A percentile compares a stretch with the other conserved stretches of the same genome.
These are phyloP conservation scores for Babylonia areolata DNA, from an alignment of 1,140 invertebrate genomes.

Conservation along the genomic window DNA sequence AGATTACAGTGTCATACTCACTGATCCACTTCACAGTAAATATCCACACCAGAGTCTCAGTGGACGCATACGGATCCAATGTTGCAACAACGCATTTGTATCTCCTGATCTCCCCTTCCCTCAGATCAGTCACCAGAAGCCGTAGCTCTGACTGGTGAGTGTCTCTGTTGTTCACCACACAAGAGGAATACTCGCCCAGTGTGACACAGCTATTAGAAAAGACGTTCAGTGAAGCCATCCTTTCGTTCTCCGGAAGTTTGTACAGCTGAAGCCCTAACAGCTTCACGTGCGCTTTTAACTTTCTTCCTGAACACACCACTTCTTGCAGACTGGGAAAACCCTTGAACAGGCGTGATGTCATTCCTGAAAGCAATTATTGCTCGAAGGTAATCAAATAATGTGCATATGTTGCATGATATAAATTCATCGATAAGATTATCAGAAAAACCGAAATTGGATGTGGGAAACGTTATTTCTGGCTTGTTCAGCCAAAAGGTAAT, in stretches of 20 bases:
- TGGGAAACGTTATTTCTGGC: no score
- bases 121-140: conserved; percentile 22
- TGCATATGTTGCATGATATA: no score
- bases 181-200: background rate
- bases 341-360: background rate
- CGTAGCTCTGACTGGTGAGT: background rate
- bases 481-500: no score
- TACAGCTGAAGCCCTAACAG: background rate
- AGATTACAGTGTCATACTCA: no score
- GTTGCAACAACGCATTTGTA: background rate
- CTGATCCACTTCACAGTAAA: background rate
- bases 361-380: conserved; percentile 3
- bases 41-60: background rate
- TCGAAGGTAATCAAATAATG: no score
- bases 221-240: background rate
- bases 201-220: background rate
- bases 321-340: conserved; percentile 20
- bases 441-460: no score
- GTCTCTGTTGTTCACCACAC: conserved; percentile 8
- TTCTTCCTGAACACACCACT: conserved; percentile 6
- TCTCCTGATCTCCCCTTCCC: conserved; percentile 12
- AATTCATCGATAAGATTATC: no score
- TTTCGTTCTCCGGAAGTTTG: background rate
- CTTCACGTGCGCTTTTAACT: conserved; percentile 1
- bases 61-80: background rate